Evolutionary conservation across 2,113 vertebrate species (phyloP).

Genomic region (Ciconia maguari): DNA sequence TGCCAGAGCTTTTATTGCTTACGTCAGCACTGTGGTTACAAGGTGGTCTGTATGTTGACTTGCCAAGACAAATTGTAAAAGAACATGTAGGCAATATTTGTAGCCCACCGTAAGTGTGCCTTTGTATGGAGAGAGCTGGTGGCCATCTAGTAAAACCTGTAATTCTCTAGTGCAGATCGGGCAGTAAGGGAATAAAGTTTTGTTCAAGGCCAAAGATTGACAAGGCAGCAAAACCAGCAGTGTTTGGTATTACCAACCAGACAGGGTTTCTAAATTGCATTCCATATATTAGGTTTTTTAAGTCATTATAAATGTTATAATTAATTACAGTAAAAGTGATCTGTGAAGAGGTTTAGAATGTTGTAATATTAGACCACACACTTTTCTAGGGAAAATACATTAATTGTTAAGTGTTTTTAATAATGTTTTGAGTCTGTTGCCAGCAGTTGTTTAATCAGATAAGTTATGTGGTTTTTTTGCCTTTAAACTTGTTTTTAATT

Average conservation of each 20-base stretch:
- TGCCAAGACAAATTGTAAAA: neutral
- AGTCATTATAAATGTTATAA: neutral
- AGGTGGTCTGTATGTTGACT: neutral
- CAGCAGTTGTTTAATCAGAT: neutral
- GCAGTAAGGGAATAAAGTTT: neutral
- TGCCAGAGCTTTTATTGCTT: neutral
- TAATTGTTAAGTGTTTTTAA: neutral
- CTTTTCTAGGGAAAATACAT: neutral
- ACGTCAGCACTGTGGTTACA: neutral
- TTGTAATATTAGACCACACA: neutral
- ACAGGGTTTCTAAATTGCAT: neutral
- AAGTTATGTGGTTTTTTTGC: neutral
- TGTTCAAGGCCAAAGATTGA: neutral
- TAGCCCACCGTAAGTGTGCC: neutral
- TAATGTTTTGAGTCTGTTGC: neutral
- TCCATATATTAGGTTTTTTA: neutral
- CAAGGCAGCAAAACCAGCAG: neutral
- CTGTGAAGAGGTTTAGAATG: neutral
- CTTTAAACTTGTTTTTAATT: conserved; percentile 24
- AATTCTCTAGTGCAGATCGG: neutral
- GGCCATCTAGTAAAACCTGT: neutral
- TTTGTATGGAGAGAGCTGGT: neutral
- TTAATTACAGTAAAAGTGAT: neutral
- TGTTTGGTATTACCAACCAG: neutral
- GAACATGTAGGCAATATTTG: neutral